phyloP scores from a whole-genome alignment of 2,113 vertebrate genomes.

The Mormoops blainvillei region DNA sequence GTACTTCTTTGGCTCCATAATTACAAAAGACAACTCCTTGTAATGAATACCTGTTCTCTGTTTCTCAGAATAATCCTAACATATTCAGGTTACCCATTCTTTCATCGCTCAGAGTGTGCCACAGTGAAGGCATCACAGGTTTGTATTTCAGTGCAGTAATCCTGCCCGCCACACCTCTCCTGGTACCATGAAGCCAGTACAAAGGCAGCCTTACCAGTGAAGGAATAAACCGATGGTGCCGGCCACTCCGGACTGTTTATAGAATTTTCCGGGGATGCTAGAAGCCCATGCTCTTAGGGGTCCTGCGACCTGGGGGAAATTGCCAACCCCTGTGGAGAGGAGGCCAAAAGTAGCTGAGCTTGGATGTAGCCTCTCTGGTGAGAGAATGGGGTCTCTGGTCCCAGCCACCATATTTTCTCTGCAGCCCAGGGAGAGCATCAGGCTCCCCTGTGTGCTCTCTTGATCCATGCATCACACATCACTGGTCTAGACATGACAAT shows the following conservation, averaged over 20 bases:
- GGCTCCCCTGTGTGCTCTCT: fast-evolving
- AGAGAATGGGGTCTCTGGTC: not conserved
- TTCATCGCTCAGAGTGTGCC: not conserved
- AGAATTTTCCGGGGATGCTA: not conserved
- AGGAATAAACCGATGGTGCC: not conserved
- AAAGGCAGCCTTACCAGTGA: not conserved
- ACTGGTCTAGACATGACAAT: not conserved
- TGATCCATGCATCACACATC: not conserved
- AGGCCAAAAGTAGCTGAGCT: not conserved
- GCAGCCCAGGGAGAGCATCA: not conserved
- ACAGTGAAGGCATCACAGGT: fast-evolving
- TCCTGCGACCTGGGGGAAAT: not conserved
- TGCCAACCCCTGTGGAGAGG: not conserved
- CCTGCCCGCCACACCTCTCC: not conserved
- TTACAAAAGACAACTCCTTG: not conserved
- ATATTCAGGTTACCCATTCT: fast-evolving
- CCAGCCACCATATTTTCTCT: not conserved
- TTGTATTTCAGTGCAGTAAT: not conserved
- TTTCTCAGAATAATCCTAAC: not conserved
- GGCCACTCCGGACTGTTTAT: not conserved
- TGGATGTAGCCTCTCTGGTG: not conserved
- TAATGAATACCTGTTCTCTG: not conserved
- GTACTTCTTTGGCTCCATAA: not conserved
- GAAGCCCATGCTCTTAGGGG: not conserved
- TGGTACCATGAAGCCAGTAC: not conserved